These are phyloP conservation scores for Micrastur ruficollis DNA, from an alignment of 2,797 vertebrate genomes.

Conservation along the genomic window DNA sequence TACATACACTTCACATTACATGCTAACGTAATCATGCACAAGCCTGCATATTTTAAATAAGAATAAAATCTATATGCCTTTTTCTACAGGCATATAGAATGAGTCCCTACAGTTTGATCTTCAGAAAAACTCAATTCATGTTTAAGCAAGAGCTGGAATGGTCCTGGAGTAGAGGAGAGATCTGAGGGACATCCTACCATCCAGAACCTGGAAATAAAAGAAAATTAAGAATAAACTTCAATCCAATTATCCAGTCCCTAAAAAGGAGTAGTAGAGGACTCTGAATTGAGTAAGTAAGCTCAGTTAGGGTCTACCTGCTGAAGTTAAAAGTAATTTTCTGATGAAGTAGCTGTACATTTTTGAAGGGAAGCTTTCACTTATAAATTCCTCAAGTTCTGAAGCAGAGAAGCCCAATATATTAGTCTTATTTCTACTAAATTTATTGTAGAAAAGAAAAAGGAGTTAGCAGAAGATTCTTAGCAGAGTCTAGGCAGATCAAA, in stretches of 20 bases:
- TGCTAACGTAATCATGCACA: neutral
- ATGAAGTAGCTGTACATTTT: neutral
- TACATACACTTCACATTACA: neutral
- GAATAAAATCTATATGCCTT: neutral
- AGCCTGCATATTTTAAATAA: neutral
- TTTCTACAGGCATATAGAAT: neutral
- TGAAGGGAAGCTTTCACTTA: neutral
- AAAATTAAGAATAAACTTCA: neutral
- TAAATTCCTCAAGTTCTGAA: neutral
- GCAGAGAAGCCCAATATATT: neutral
- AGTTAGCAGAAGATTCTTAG: neutral
- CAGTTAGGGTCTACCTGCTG: neutral
- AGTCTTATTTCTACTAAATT: neutral
- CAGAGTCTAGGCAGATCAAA: neutral
- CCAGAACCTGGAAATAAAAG: neutral
- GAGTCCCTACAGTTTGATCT: neutral
- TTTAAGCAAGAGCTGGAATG: neutral
- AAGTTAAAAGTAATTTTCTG: neutral
- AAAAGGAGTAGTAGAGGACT: neutral
- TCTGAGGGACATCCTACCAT: neutral
- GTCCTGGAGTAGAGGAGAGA: neutral
- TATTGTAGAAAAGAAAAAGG: neutral
- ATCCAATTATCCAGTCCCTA: neutral
- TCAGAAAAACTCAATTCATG: neutral
- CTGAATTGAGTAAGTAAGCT: neutral